Percentiles rank a stretch among this genome's conserved stretches.
Conservation (phyloP, 2,888 invertebrate species). For the Erebia aethiops region DNA sequence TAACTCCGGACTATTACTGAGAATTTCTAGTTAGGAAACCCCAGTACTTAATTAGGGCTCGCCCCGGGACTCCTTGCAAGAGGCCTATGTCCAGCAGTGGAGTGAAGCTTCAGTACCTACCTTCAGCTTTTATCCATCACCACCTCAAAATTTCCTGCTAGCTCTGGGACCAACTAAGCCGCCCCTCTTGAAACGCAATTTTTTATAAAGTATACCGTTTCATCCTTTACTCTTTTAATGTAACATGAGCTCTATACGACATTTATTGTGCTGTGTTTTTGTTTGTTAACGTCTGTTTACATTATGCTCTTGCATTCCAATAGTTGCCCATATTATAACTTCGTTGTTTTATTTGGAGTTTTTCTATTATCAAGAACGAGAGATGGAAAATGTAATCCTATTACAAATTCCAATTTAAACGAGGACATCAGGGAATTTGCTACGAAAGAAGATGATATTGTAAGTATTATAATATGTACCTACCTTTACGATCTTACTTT, state of each 20-base stretch:
- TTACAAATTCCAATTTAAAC: slow-evolving; percentile 60
- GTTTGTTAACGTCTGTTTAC: slow-evolving; percentile 22
- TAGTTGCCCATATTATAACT: slow-evolving; percentile 23
- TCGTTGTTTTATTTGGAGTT: slow-evolving; percentile 35
- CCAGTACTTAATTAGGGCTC: too few relatives aligned
- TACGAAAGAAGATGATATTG: slow-evolving; percentile 51
- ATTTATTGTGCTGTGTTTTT: slow-evolving; percentile 42
- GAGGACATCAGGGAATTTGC: slow-evolving; percentile 64
- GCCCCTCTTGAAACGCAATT: slow-evolving; percentile 60
- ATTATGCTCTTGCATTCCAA: slow-evolving; percentile 37
- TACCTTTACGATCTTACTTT: background rate
- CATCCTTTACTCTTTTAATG: slow-evolving; percentile 49
- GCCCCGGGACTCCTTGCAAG: too few relatives aligned
- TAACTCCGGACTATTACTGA: too few relatives aligned
- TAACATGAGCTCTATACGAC: slow-evolving; percentile 43
- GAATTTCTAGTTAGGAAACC: too few relatives aligned
- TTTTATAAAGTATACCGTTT: slow-evolving; percentile 68
- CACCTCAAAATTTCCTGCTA: too few relatives aligned
- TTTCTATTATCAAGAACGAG: slow-evolving; percentile 33
- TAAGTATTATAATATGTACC: slow-evolving; percentile 54
- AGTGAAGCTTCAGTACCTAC: too few relatives aligned
- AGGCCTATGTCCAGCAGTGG: too few relatives aligned
- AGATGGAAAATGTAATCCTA: slow-evolving; percentile 45
- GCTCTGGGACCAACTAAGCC: slow-evolving; percentile 41
- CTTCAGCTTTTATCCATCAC: too few relatives aligned